A percentile compares a stretch with the other conserved stretches of the same genome.
Evolutionary conservation across 2,888 invertebrate genomes (phyloP).

Genomic region (Melitaea athalia): DNA sequence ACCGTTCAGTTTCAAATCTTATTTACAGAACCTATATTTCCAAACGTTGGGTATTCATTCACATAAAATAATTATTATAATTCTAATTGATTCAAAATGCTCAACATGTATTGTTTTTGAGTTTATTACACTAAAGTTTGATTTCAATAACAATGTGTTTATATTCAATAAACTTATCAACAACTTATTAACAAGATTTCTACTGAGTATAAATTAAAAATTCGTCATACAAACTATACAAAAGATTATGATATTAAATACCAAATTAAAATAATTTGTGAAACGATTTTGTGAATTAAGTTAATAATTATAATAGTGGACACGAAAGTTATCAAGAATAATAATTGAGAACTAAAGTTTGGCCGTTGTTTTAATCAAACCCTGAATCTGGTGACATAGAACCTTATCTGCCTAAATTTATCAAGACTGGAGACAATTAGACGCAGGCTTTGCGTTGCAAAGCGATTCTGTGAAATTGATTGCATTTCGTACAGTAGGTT

Average conservation of each 20-base stretch:
- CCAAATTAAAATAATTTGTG: neutral
- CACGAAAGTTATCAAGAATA: conserved; percentile 39
- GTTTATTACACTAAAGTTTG: too few relatives aligned
- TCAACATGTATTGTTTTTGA: too few relatives aligned
- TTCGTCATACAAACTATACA: neutral
- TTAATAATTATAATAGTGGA: conserved; percentile 24
- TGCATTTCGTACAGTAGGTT: conserved; percentile 31
- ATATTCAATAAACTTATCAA: too few relatives aligned
- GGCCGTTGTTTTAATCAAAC: conserved; percentile 46
- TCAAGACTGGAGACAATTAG: conserved; percentile 44
- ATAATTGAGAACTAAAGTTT: conserved; percentile 47
- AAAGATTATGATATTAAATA: neutral
- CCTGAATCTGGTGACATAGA: conserved; percentile 46
- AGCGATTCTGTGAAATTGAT: conserved; percentile 37
- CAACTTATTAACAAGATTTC: too few relatives aligned
- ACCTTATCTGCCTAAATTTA: conserved; percentile 44
- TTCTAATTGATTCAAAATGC: too few relatives aligned
- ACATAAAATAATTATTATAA: too few relatives aligned
- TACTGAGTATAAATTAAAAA: neutral
- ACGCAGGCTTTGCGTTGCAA: conserved; percentile 39
- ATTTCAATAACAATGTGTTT: too few relatives aligned
- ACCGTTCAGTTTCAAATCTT: too few relatives aligned
- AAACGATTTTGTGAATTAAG: neutral
- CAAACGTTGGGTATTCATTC: too few relatives aligned
- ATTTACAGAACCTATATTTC: too few relatives aligned